Conservation (phyloP, 2,888 invertebrate genomes). For the Pycnomerus fuliginosus region DNA sequence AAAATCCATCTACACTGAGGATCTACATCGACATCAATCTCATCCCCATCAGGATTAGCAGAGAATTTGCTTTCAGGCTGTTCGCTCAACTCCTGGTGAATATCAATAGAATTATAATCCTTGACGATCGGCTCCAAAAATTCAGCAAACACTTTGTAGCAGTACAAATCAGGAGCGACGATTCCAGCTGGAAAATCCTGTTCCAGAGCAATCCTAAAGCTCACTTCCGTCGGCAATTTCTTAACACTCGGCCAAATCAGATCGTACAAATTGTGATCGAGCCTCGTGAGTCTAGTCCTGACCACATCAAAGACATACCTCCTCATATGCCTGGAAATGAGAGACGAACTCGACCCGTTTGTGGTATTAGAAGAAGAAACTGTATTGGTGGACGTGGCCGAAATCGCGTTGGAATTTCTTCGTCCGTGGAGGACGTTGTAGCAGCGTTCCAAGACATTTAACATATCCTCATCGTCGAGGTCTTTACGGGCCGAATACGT, state of each 20-base stretch:
- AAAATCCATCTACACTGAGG: constrained; percentile 67
- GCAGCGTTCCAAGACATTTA: constrained; percentile 74
- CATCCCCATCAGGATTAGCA: too few relatives aligned
- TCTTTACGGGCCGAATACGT: constrained; percentile 71
- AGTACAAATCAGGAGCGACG: constrained; percentile 83
- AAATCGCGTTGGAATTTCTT: constrained; percentile 56
- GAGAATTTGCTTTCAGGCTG: constrained; percentile 66
- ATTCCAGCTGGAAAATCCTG: constrained; percentile 75
- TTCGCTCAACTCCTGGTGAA: constrained; percentile 62
- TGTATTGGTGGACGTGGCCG: constrained; percentile 56
- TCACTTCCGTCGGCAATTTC: constrained; percentile 65
- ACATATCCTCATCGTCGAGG: constrained; percentile 68
- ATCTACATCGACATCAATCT: constrained; percentile 65
- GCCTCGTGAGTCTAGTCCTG: constrained; percentile 73
- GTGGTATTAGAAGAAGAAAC: constrained; percentile 27
- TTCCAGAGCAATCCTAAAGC: constrained; percentile 60
- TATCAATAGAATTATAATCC: constrained; percentile 72
- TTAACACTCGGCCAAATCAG: constrained; percentile 87
- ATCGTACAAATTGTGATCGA: constrained; percentile 85
- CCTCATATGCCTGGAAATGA: constrained; percentile 74
- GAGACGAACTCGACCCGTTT: constrained; percentile 50
- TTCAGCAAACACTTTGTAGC: constrained; percentile 80
- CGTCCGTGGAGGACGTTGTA: constrained; percentile 68
- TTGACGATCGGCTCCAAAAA: constrained; percentile 80
- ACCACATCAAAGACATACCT: constrained; percentile 71